Evolutionary conservation across 2,888 invertebrate species (phyloP), one percentile per base, ranked within the genome.

Genomic region (Gasteruption jaculator): DNA sequence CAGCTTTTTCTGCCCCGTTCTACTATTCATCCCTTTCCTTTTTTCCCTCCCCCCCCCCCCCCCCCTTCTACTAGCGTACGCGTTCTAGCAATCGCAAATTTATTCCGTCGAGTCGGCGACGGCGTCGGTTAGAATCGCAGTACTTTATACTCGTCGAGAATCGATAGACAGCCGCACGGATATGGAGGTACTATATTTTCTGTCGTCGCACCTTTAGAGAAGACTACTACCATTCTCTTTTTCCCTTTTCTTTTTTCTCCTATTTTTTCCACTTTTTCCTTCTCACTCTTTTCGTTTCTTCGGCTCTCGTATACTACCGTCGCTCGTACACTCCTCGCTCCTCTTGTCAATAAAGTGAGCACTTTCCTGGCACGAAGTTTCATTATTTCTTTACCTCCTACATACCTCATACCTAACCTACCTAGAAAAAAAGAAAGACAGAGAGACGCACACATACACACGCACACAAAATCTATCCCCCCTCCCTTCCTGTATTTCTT

Each of bases 1-100:
- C 48, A 41, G 43, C 48, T 32, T 45, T 36, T 41, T 45, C 42
- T 46, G 31, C 43, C 38, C 40, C 42, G 24, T 48, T 53, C 49
- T 50, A 44, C 46, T 49, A 38, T 46, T 46, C 41, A 34, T 43
- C 45, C 42, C 36, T 31, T 39, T 41, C 45, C 40, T 42, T 39
- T 29, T 33, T 14, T 30, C 27, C 36, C n/a, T 33, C 46, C 46
- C 33, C 47, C 45, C 50, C 49, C 16, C n/a, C 38, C 49, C 45
- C 51, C 52, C 53, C 57, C 54, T 52, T 56, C 54, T 57, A 51
- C 50, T 54, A 53, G n/a, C n/a, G n/a, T n/a, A n/a, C n/a, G n/a
- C n/a, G n/a, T n/a, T n/a, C n/a, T 48, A 50, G 56, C 60, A 57
- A 63, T 63, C 64, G 65, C 60, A 61, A 65, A 65, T 66, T 66